Evolutionary conservation across 2,113 vertebrate species (phyloP), one percentile per base, ranked within the genome.

Genomic region (Myrmecobius fasciatus): DNA sequence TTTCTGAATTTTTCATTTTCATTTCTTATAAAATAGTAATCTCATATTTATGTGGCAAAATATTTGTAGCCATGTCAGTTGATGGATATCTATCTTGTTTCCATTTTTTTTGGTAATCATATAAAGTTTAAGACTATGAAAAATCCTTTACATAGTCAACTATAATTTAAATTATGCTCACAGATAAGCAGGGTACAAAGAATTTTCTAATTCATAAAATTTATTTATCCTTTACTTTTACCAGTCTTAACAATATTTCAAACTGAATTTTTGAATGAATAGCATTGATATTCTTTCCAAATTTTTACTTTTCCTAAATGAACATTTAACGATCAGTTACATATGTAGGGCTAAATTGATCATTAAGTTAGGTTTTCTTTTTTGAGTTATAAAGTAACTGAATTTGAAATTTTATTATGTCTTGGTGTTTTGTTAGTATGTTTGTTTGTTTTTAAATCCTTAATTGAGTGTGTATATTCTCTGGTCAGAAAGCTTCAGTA

Each of bases 131-230:
- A 28, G 22, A 96, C 49, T 60, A 91, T 89, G 52, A 92, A 52
- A 91, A 67, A 53, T 25, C 49, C 90, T 91, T 92, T 92, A 92
- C 51, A 48, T 0, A 83, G 46, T 8, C 31, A 92, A 89, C 24
- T 91, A 26, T 93, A 53, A 93, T 92, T 75, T 93, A 9, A 83
- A 83, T 96, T 75, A 90, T 10, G 43, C 8, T 28, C 91, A 49
- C 12, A 93, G 31, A 43, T 94, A 25, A 91, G 28, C 75, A 26
- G 54, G 91, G 83, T 94, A 67, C 56, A 52, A 89, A 96, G 93
- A 91, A 91, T 93, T 96, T 93, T 4, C 49, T 93, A 92, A 51
- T 54, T 56, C 51, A 12, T 46, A 93, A 96, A 90, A 60, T 92
- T 25, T 83, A 53, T 96, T 95, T 94, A 14, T 60, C 92, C 7